Base-by-base conservation (phyloP, 2,888 invertebrate genomes). In the Clanis bilineata region DNA sequence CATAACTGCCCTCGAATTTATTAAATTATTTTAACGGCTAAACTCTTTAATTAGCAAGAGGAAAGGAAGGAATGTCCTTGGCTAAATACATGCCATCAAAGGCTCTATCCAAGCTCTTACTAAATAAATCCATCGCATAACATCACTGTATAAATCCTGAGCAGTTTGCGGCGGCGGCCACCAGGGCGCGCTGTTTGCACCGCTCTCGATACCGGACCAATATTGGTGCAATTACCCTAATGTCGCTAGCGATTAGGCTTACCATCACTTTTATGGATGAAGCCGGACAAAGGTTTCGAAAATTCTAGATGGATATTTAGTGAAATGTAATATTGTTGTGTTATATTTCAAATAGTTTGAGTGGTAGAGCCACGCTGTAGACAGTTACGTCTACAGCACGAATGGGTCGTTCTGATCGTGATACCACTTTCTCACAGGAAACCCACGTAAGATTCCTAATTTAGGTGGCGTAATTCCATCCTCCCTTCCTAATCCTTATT, bases 191-290 rank as follows among this genome's bases (percentile, higher is more conserved):
- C 22, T 44, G 57, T 45, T 45, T 55, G 41, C 56, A 1, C 18
- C 32, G 32, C 59, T 28, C 56, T 56, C 59, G 45, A 36, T 38
- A 44, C 36, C 56, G 23, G 18, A 23, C 59, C 56, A 56, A 56
- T 58, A 56, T 58, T 41, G 61, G 41, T 32, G 45, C 58, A 58
- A 62, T 62, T 58, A 62, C 61, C 56, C 43, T 47, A 56, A 58
- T 58, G 58, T 47, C 41, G 47, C 36, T 28, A 25, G 41, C 15
- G 39, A 43, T 44, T 28, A 28, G 43, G 56, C 5, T 12, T 12
- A 32, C 56, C 43, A 28, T 25, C 25, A 18, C 18, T 41, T 28
- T 32, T n/a, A 43, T 28, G 1, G 39, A 1, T 7, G 12, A 12
- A 9, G 36, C 12, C 12, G 36, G 36, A 36, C 36, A 36, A 36